Evolutionary conservation across 2,797 vertebrate genomes (phyloP), one percentile per base, ranked within the genome.

Genomic region (Enteromius trimaculatus): DNA sequence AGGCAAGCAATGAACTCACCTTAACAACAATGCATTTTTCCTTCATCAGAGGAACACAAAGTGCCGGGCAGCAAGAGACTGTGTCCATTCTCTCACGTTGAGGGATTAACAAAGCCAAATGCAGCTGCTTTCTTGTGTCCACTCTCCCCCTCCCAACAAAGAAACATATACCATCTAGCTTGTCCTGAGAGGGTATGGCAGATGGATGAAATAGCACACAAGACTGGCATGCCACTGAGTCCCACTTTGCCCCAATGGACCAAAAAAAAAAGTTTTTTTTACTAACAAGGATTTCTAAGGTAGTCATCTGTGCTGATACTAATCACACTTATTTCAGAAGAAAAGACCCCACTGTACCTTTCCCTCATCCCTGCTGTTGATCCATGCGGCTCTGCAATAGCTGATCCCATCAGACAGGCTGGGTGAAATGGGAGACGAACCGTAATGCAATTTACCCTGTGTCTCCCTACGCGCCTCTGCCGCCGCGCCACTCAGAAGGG

Each of bases 361-460:
- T 70, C 80, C 34, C 19, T 34, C 65, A 72, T 53, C 81, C 83
- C 86, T 81, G 83, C 83, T 60, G 85, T 83, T 47, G 60, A 89
- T 89, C 89, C 81, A 81, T 75, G 81, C 31, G 86, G 90, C 88
- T 86, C 62, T 88, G 87, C 82, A 71, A 0, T 66, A 65, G 90
- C 89, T 90, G 89, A 93, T 92, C 85, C 91, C 85, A 87, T 88
- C 70, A 79, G 90, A 94, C 89, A 86, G 87, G 71, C 80, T 77
- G 88, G 88, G 82, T 85, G 83, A 89, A 92, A 89, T 72, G 89
- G 72, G 69, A 86, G 88, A 91, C 85, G 90, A 91, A 92, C 89
- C 87, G 71, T 92, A 88, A 91, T 90, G 88, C 82, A 86, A 90
- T 92, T 89, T 91, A 90, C 88, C 84, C 87, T 84, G 89, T 87